Percentiles rank a stretch among this genome's conserved stretches.
These are phyloP conservation scores for Aethina tumida DNA, from an alignment of 1,140 invertebrate species.

Conservation along the genomic window DNA sequence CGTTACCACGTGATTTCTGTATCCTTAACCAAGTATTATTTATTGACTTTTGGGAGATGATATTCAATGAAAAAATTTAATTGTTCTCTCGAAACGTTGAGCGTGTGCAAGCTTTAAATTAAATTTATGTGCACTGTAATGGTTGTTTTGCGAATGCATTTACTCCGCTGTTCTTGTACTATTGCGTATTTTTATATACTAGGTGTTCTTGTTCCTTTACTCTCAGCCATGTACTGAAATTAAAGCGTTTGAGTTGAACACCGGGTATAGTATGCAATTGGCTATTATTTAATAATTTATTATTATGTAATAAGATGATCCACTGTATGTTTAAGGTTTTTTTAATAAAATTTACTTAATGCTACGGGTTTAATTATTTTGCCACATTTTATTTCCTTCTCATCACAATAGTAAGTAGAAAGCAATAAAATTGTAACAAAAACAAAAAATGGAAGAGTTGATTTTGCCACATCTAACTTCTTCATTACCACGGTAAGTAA, in stretches of 20 bases:
- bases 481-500: too few species aligned
- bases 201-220: constrained; percentile 15
- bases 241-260: constrained; percentile 10
- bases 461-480: too few species aligned
- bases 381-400: too few species aligned
- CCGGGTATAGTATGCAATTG: constrained; percentile 27
- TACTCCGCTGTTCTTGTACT: constrained; percentile 6
- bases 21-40: neutral
- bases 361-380: too few species aligned
- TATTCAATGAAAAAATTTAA: neutral
- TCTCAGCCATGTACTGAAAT: neutral
- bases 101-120: neutral
- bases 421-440: too few species aligned
- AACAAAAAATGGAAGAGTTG: too few species aligned
- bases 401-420: too few species aligned
- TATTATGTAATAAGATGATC: too few species aligned
- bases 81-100: neutral
- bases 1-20: neutral
- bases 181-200: constrained; percentile 25
- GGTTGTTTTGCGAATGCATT: neutral
- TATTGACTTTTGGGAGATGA: neutral
- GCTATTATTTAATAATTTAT: neutral
- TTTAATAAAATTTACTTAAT: too few species aligned
- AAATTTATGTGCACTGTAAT: neutral
- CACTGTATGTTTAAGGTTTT: too few species aligned